These are phyloP conservation scores for Zaprionus bogoriensis DNA, from an alignment of 2,888 invertebrate genomes.

Conservation along the genomic window DNA sequence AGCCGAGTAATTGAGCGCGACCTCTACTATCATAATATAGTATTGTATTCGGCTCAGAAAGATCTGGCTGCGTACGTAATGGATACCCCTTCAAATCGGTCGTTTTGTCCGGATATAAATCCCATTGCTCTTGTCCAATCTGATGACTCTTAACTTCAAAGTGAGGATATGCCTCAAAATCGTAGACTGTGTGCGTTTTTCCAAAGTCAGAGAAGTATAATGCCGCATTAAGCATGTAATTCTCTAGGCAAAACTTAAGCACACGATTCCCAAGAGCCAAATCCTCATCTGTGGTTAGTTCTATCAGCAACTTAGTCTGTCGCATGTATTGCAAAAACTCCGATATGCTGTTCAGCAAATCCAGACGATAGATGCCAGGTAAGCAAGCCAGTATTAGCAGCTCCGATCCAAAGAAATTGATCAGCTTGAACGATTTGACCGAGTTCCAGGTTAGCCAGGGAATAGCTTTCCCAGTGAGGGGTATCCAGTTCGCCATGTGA, in stretches of 20 bases:
- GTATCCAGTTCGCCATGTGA: slow-evolving; percentile 20
- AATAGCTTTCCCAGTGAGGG: slow-evolving; percentile 10
- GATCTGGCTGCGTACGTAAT: slow-evolving; percentile 55
- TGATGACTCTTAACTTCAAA: slow-evolving; percentile 24
- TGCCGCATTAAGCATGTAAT: slow-evolving; percentile 49
- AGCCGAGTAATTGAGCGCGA: slow-evolving; percentile 35
- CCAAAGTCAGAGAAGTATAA: slow-evolving; percentile 34
- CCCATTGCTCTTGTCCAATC: not conserved
- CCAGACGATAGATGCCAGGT: slow-evolving; percentile 30
- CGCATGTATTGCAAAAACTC: slow-evolving; percentile 37
- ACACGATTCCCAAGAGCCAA: slow-evolving; percentile 16
- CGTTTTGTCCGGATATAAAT: slow-evolving; percentile 51
- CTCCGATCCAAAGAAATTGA: slow-evolving; percentile 25
- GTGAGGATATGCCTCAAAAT: slow-evolving; percentile 40
- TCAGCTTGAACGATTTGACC: slow-evolving; percentile 1
- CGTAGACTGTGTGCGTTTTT: slow-evolving; percentile 24
- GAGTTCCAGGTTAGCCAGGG: slow-evolving; percentile 44
- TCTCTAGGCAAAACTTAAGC: slow-evolving; percentile 32
- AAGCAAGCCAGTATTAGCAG: slow-evolving; percentile 49
- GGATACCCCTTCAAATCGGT: slow-evolving; percentile 27
- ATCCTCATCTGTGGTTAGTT: slow-evolving; percentile 25
- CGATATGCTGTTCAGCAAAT: slow-evolving; percentile 27
- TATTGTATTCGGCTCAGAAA: slow-evolving; percentile 61
- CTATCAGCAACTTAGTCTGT: slow-evolving; percentile 46
- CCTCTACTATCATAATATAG: slow-evolving; percentile 34